Conservation (phyloP, 2,888 invertebrate species). For the Barypeithes pellucidus region DNA sequence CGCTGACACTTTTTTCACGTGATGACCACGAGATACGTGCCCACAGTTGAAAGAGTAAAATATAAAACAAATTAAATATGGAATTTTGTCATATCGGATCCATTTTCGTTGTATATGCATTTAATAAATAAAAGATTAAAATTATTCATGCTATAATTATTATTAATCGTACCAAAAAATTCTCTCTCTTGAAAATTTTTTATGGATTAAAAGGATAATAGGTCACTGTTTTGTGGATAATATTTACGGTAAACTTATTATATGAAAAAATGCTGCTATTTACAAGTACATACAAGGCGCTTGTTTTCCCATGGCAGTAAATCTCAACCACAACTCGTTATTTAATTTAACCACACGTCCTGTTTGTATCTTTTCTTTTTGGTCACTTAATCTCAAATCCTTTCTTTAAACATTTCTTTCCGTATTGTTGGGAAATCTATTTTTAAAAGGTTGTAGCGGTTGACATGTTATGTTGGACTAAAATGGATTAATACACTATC, state of each 20-base stretch:
- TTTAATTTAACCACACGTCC: constrained; percentile 10
- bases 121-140: too few relatives aligned
- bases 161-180: too few relatives aligned
- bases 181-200: too few relatives aligned
- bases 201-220: too few relatives aligned
- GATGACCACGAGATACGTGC: too few relatives aligned
- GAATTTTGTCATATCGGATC: too few relatives aligned
- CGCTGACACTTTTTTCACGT: too few relatives aligned
- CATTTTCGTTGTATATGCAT: too few relatives aligned
- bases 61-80: too few relatives aligned
- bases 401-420: constrained; percentile 12
- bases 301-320: background rate
- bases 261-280: background rate
- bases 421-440: constrained; percentile 3
- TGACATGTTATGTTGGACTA: background rate
- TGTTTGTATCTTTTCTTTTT: constrained; percentile 23
- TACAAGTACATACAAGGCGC: constrained; percentile 4
- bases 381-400: constrained; percentile 11
- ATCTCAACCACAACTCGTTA: constrained; percentile 15
- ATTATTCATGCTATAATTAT: too few relatives aligned
- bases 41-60: too few relatives aligned
- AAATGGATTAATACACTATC: background rate
- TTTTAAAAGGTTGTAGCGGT: background rate
- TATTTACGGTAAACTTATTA: background rate
- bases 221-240: too few relatives aligned